A percentile compares a stretch with the other conserved stretches of the same genome.
Evolutionary conservation across 2,113 vertebrate genomes (phyloP).

Genomic region (Heteronetta atricapilla): DNA sequence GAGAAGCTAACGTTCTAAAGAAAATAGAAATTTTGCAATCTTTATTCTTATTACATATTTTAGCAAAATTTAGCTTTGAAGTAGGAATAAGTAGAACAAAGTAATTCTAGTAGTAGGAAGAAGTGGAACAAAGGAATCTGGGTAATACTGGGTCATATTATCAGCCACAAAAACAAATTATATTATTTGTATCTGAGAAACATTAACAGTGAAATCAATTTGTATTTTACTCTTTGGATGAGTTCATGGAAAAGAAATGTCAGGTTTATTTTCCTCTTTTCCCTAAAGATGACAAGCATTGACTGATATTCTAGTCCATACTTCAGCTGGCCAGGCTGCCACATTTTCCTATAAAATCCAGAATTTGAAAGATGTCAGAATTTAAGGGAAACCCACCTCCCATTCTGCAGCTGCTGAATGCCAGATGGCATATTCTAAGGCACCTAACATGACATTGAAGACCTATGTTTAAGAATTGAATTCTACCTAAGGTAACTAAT

Average conservation of each 20-base stretch:
- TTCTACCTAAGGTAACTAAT: background rate
- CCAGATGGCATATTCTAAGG: background rate
- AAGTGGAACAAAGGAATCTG: background rate
- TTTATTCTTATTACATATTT: background rate
- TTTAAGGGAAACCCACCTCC: background rate
- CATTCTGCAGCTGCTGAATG: background rate
- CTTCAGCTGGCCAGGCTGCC: background rate
- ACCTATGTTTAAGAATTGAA: background rate
- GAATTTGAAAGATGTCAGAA: background rate
- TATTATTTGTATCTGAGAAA: background rate
- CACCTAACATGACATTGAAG: background rate
- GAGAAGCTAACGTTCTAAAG: background rate
- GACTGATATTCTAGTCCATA: background rate
- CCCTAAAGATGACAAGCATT: background rate
- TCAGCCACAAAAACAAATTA: background rate
- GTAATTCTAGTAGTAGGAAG: background rate
- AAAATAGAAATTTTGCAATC: background rate
- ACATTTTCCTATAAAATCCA: background rate
- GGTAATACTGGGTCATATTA: background rate
- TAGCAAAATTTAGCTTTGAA: background rate
- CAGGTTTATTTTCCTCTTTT: background rate
- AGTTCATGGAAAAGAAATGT: accelerated
- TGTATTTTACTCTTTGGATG: background rate
- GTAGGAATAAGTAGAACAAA: background rate
- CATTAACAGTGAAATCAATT: background rate